Conservation (phyloP, 53 echinoderm and acorn worm species). For the Echinarachnius parma region DNA sequence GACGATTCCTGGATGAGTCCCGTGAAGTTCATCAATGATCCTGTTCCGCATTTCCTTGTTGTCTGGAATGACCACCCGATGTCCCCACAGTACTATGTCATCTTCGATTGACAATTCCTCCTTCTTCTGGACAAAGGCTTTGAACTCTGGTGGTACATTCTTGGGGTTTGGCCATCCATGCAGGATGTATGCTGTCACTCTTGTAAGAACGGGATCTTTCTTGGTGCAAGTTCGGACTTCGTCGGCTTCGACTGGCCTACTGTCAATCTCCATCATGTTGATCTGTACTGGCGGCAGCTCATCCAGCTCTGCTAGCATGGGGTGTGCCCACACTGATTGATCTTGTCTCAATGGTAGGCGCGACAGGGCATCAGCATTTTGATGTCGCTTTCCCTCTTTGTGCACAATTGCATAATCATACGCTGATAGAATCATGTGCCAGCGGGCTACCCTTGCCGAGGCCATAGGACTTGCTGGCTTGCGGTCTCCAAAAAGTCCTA, state of each 20-base stretch:
- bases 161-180: conserved; percentile 46
- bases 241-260: conserved; percentile 33
- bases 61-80: conserved; percentile 15
- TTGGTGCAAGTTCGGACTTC: conserved; percentile 15
- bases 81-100: no score
- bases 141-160: conserved; percentile 33
- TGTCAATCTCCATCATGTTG: conserved; percentile 29
- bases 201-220: no score
- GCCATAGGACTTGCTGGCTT: conserved; percentile 46
- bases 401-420: no score
- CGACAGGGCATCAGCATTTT: no score
- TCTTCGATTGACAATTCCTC: conserved; percentile 20
- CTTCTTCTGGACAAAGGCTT: conserved; percentile 13
- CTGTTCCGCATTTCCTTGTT: neutral
- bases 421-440: conserved; percentile 38
- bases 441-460: conserved; percentile 32
- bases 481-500: no score
- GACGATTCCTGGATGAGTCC: conserved; percentile 5
- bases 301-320: conserved; percentile 1
- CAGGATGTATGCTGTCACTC: conserved; percentile 26
- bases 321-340: neutral
- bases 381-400: no score
- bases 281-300: neutral
- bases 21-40: no score
- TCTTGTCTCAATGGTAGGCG: conserved; percentile 1